Conservation (phyloP, 2,797 vertebrate species). For the Sylvia borin region DNA sequence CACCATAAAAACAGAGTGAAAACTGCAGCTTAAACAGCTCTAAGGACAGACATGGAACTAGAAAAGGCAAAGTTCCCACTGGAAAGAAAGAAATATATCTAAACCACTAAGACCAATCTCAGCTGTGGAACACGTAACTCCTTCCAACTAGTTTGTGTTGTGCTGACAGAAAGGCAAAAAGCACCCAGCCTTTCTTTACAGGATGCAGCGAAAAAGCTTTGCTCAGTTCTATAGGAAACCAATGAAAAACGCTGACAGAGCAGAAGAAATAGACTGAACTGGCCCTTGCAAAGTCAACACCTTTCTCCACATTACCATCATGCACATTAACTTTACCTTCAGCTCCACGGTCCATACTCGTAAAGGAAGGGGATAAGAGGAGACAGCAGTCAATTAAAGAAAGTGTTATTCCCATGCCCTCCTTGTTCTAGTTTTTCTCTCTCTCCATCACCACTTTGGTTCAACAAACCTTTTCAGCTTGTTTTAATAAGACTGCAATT, state of each 20-base stretch:
- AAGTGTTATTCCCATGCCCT: not conserved
- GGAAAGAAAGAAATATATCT: not conserved
- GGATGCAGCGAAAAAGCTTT: not conserved
- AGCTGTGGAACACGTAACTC: not conserved
- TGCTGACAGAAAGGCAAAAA: not conserved
- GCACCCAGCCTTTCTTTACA: not conserved
- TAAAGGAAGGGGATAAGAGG: accelerated
- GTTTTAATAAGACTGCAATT: not conserved
- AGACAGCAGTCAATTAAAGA: not conserved
- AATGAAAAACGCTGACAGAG: not conserved
- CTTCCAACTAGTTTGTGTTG: not conserved
- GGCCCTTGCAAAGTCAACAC: not conserved
- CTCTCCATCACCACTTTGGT: not conserved
- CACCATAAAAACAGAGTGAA: not conserved
- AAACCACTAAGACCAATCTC: not conserved
- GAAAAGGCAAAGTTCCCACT: not conserved
- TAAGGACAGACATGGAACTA: not conserved
- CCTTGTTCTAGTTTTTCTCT: not conserved
- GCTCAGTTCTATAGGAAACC: not conserved
- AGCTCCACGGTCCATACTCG: not conserved
- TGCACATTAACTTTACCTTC: not conserved
- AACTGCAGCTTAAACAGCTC: not conserved
- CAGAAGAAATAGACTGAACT: not conserved
- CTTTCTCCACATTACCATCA: not conserved
- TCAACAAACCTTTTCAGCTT: not conserved